Base-by-base conservation (phyloP, 2,888 invertebrate genomes). In the Lycophotia porphyrea region DNA sequence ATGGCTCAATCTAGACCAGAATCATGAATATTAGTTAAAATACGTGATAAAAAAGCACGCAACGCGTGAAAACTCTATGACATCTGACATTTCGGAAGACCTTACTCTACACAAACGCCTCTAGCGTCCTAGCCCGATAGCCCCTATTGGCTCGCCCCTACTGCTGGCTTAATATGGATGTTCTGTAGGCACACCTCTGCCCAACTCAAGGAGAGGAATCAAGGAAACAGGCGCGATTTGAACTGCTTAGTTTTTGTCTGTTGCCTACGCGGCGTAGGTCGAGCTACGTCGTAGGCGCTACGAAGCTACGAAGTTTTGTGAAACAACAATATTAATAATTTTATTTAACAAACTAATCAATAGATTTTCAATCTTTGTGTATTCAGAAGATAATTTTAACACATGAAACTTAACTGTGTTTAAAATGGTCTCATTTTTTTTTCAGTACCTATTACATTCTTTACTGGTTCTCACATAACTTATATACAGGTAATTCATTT, bases 231-330 rank as follows among this genome's bases (percentile, higher is more conserved):
- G n/a, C n/a, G n/a, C n/a, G 27, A 55, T 55, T 27, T 27, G 27
- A 31, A 34, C 31, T n/a, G n/a, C n/a, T 31, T 11, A 42, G 7
- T 18, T 27, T 34, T 24, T 64, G 27, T 13, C 11, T 27, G 7
- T 27, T 47, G 27, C 36, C 42, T 75, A 58, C 75, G 76, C 44
- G 36, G 47, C 52, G 76, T 75, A 75, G 76, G 44, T 18, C 9
- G 63, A n/a, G 24, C 55, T 75, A 75, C 75, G 64, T 2, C 74
- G 63, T 75, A 55, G 74, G 34, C 31, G 65, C 76, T 75, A 74
- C 61, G 39, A 24, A 42, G 39, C 36, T 44, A 76, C 64, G 49
- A 74, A 39, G 9, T 47, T 72, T 24, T 36, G 44, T 18, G 5
- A n/a, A n/a, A 44, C n/a, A n/a, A 39, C 13, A 31, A 7, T 13